Percentiles rank a stretch among this genome's conserved stretches.
Evolutionary conservation across 2,113 vertebrate species (phyloP).

Genomic region (Brachyhypopomus occidentalis): DNA sequence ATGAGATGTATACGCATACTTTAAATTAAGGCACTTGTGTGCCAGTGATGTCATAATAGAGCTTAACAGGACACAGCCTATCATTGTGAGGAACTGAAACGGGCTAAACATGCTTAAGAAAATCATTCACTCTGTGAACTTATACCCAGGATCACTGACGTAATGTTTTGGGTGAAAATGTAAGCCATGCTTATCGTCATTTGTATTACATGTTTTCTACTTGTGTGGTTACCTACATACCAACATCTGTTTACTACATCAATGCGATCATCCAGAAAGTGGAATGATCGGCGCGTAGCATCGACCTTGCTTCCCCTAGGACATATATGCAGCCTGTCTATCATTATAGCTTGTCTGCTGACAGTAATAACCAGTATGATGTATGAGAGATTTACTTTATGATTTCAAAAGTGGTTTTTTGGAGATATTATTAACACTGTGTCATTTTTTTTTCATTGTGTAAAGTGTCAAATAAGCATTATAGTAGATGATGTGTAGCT

Average conservation of each 20-base stretch:
- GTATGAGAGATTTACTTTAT: too few relatives aligned
- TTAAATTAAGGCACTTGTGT: background rate
- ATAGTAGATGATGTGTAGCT: background rate
- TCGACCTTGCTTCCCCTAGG: too few relatives aligned
- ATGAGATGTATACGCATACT: background rate
- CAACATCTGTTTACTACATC: background rate
- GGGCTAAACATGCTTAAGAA: background rate
- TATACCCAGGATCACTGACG: background rate
- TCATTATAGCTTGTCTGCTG: background rate
- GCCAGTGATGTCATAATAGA: background rate
- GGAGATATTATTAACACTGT: slow-evolving; percentile 6
- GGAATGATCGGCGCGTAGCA: too few relatives aligned
- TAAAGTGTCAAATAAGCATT: background rate
- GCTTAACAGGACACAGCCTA: background rate
- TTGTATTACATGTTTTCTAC: background rate
- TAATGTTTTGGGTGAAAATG: background rate
- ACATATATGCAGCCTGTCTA: background rate
- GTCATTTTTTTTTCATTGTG: slow-evolving; percentile 6
- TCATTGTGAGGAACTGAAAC: background rate
- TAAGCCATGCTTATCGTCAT: background rate
- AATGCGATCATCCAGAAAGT: too few relatives aligned
- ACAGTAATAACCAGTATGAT: background rate
- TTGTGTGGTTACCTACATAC: background rate
- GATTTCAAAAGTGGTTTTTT: background rate
- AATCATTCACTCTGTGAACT: background rate